Percentiles rank a stretch among this genome's conserved stretches.
Evolutionary conservation across 2,113 vertebrate species (phyloP).

Genomic region (Poeciliopsis prolifica): DNA sequence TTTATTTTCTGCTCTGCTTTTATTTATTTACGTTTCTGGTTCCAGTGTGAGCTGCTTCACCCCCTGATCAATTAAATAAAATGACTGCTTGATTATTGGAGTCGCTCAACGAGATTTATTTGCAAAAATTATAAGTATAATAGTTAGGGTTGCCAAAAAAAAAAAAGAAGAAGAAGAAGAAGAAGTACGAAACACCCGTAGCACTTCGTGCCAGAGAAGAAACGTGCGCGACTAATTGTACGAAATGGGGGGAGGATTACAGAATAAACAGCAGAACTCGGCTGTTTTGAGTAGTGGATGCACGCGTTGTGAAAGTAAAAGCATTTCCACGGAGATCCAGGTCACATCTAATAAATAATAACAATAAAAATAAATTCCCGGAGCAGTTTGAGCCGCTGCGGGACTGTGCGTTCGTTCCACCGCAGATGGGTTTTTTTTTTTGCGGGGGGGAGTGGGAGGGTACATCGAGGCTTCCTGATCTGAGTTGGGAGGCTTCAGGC

Average conservation of each 20-base stretch:
- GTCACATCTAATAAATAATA: rapidly evolving
- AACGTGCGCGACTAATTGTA: background rate
- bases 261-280: background rate
- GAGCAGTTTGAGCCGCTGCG: slow-evolving; percentile 22
- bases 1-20: no score
- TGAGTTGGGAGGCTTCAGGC: slow-evolving; percentile 13
- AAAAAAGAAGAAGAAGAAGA: no score
- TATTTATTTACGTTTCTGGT: no score
- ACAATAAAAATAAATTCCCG: background rate
- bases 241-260: background rate
- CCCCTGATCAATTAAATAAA: no score
- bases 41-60: no score
- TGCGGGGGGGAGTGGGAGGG: no score
- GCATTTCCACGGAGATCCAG: rapidly evolving
- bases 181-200: background rate
- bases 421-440: slow-evolving; percentile 9
- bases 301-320: slow-evolving; percentile 22
- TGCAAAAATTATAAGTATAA: background rate
- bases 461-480: slow-evolving; percentile 25
- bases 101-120: background rate
- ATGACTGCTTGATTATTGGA: no score
- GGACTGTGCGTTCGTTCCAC: slow-evolving; percentile 7
- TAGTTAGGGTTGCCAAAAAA: no score
- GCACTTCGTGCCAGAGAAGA: background rate
- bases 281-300: background rate